Conservation (phyloP, 2,113 vertebrate genomes). For the Hydropotes inermis region DNA sequence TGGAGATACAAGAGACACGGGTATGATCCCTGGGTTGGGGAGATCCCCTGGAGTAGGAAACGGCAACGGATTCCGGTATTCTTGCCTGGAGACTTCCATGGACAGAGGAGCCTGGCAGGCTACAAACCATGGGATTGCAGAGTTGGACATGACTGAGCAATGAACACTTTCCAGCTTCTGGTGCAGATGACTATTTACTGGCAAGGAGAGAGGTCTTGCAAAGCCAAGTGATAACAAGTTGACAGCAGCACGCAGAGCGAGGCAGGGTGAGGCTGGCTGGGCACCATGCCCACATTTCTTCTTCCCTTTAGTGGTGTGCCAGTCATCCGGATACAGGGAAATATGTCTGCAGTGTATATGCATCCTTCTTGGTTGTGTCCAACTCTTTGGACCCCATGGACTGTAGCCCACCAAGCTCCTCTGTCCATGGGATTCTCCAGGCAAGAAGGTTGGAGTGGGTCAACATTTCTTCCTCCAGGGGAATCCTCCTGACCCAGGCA, state of each 20-base stretch:
- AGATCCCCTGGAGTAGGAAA: not conserved
- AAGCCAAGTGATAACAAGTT: not conserved
- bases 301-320: rapidly evolving
- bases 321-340: not conserved
- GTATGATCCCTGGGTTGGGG: not conserved
- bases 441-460: not conserved
- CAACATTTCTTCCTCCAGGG: not conserved
- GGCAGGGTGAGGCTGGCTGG: not conserved
- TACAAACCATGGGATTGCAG: not conserved
- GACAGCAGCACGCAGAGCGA: rapidly evolving
- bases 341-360: too few relatives aligned
- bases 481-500: not conserved
- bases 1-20: not conserved
- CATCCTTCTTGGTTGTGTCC: rapidly evolving
- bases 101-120: not conserved
- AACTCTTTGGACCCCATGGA: not conserved
- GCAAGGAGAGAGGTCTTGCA: not conserved
- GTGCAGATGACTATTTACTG: not conserved
- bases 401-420: not conserved
- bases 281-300: rapidly evolving
- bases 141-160: not conserved
- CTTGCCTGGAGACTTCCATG: not conserved
- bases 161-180: not conserved
- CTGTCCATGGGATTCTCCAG: not conserved
- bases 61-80: not conserved